Evolutionary conservation across 2,113 vertebrate genomes (phyloP), one percentile per base, ranked within the genome.

Genomic region (Spheniscus mendiculus): DNA sequence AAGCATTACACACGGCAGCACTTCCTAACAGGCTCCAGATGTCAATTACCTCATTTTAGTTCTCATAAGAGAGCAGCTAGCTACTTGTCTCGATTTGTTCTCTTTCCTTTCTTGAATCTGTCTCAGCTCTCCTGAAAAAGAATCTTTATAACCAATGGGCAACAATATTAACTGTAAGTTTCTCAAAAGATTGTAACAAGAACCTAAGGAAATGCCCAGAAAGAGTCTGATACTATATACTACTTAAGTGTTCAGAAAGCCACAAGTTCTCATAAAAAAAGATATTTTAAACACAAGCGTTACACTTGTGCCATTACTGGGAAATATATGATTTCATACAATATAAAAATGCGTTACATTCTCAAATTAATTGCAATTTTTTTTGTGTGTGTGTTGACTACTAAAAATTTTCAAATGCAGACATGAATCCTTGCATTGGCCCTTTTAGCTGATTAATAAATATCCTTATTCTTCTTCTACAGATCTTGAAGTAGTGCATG

Each of bases 11-110:
- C 30, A 69, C 59, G 63, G 47, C 47, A 86, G 63, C 77, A 52
- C 36, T 87, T 91, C 92, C 92, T 70, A 89, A 81, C 80, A 81
- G 80, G 83, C 81, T 89, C 89, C 89, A 93, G 87, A 94, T 84
- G 89, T 71, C 87, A 86, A 16, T 70, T 81, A 67, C 36, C 84
- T 95, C 92, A 93, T 78, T 76, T 59, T 5, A 81, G 66, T 4
- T 50, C 72, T 65, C 22, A 17, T 36, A 11, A 49, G 71, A 47
- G 36, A 92, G 77, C 78, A 93, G 45, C 58, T 25, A 66, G 70
- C 70, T 61, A 34, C 72, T 67, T 89, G 88, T 73, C 77, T 78
- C 70, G 1, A 56, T 81, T 79, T 85, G 70, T 45, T 82, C 69
- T 18, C 56, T 38, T 44, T 63, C 55, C 67, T 77, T 62, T 76